These are phyloP conservation scores for Noctua comes DNA, from an alignment of 2,888 invertebrate genomes.

Conservation along the genomic window DNA sequence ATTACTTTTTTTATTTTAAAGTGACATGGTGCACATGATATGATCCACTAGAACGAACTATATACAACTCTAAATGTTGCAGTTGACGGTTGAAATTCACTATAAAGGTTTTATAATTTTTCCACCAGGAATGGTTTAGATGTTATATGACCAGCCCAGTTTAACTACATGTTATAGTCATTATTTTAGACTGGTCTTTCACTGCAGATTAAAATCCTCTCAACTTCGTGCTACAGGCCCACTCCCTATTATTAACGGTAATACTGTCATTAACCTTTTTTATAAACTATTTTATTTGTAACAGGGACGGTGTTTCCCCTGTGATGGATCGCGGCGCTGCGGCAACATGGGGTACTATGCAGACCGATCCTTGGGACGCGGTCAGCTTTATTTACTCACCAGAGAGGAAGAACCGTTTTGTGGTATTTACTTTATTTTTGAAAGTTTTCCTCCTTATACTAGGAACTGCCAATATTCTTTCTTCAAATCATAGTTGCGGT, in stretches of 20 bases:
- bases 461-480: background rate
- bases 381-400: conserved; percentile 96
- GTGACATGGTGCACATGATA: background rate
- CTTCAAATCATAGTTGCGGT: background rate
- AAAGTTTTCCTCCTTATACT: background rate
- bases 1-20: background rate
- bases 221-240: background rate
- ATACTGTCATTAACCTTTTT: conserved; percentile 1
- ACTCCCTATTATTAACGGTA: background rate
- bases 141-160: background rate
- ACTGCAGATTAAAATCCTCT: conserved; percentile 10
- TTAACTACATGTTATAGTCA: too few species aligned
- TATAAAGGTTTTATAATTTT: background rate
- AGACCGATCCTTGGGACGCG: conserved; percentile 95
- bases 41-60: background rate
- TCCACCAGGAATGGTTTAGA: background rate
- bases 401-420: conserved; percentile 98
- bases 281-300: conserved; percentile 18
- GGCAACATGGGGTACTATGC: conserved; percentile 99
- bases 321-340: conserved; percentile 91
- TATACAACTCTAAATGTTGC: background rate
- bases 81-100: background rate
- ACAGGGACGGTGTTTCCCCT: conserved; percentile 88
- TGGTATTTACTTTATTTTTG: conserved; percentile 87
- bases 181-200: background rate